These are phyloP conservation scores for Colistium nudipinnis DNA, from an alignment of 2,113 vertebrate genomes.

Conservation along the genomic window DNA sequence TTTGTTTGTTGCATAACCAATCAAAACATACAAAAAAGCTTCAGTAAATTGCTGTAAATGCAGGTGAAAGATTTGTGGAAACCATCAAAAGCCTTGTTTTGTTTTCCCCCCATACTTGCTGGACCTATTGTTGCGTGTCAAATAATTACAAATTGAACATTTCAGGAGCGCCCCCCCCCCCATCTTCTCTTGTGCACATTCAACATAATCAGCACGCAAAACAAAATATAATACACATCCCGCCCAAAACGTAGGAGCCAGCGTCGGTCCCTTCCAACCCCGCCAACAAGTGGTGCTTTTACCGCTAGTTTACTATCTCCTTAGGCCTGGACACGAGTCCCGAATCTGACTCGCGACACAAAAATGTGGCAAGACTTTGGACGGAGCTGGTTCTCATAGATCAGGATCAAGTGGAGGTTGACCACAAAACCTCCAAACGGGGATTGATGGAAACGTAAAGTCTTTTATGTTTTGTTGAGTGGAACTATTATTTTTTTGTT, in stretches of 20 bases:
- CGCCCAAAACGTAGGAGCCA: constrained; percentile 18
- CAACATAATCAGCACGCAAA: constrained; percentile 29
- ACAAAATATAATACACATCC: constrained; percentile 5
- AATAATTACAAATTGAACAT: constrained; percentile 21
- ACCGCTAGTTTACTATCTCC: constrained; percentile 68
- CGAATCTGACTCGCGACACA: constrained; percentile 27
- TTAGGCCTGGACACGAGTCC: constrained; percentile 38
- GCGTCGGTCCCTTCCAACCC: constrained; percentile 53
- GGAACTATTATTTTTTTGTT: constrained; percentile 52
- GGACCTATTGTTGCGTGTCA: constrained; percentile 16
- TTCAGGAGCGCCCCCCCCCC: constrained; percentile 29
- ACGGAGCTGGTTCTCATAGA: constrained; percentile 24
- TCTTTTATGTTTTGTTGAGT: constrained; percentile 51
- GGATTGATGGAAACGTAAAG: constrained; percentile 31
- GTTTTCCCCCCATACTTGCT: neutral
- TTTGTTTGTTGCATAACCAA: constrained; percentile 31
- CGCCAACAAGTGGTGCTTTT: constrained; percentile 64
- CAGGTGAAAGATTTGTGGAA: constrained; percentile 49
- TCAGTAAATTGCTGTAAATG: constrained; percentile 43
- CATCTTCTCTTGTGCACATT: constrained; percentile 20
- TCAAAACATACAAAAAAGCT: constrained; percentile 24
- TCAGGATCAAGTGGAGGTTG: constrained; percentile 38
- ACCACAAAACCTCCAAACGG: constrained; percentile 49
- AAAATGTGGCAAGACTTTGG: constrained; percentile 19
- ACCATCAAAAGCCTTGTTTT: constrained; percentile 66